Evolutionary conservation across 2,797 vertebrate species (phyloP), one percentile per base, ranked within the genome.

Genomic region (Enteromius radiatus): DNA sequence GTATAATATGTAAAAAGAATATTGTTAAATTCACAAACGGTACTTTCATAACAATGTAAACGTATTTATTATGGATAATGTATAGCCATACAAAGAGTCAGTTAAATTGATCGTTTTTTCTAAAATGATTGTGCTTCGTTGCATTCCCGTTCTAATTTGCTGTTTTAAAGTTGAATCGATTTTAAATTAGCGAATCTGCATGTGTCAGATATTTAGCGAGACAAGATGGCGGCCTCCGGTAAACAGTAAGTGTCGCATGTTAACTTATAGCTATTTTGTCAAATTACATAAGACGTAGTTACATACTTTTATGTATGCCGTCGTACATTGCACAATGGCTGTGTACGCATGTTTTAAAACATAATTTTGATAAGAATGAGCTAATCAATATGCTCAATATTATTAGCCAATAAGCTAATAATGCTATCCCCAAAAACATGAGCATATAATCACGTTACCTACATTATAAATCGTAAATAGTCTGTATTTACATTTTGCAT

Each of bases 171-270:
- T 63, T 47, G 28, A 5, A 68, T 31, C 19, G 14, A 7, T 41
- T 14, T 41, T 71, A 41, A 54, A 4, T 47, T 31, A 83, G 47
- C 67, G 82, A 86, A 81, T 70, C 81, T 79, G 88, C 85, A 86
- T 89, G 84, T 8, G 1, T 8, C n/a, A 65, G 61, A 19, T 78
- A 45, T 54, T 28, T 21, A 26, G 11, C 21, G 15, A 76, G 33
- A 52, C 78, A 95, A 95, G 89, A 97, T 97, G 97, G 96, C 97
- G 92, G 91, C 90, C 78, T 94, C 96, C 87, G 92, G 94, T 65
- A 97, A 96, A 93, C 95, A 96, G 96, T 97, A 89, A 96, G 96
- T 95, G 87, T 0, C n/a, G 10, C 33, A 19, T n/a, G 28, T 11
- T 45, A 65, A 59, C 1, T 45, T 56, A 11, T 2, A 45, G 7